phyloP scores from a whole-genome alignment of 37 sponge, comb jelly and placozoan genomes.

The Cladorhizidae sp. region DNA sequence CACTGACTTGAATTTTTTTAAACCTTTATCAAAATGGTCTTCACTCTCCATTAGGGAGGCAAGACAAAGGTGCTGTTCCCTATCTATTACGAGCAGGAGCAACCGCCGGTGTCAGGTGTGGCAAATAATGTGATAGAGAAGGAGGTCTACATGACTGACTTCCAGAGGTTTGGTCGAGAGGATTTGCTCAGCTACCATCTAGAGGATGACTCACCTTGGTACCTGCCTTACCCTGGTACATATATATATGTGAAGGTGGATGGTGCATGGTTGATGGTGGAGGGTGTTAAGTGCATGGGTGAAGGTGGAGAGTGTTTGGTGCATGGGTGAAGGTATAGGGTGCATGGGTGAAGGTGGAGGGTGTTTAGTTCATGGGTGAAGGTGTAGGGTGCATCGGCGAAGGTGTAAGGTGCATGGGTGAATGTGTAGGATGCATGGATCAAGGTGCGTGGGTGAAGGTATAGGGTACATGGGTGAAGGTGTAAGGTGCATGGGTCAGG shows the following conservation, averaged over 20 bases:
- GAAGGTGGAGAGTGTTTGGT: neutral
- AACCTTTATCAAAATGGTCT: neutral
- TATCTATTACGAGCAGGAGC: conserved; percentile 65
- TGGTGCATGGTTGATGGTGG: no score
- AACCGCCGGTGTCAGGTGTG: conserved; percentile 52
- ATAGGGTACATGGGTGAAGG: no score
- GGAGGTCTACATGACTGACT: conserved; percentile 75
- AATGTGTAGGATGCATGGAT: no score
- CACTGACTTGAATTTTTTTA: neutral
- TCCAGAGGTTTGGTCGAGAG: conserved; percentile 66
- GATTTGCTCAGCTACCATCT: conserved; percentile 30
- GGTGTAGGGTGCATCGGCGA: no score
- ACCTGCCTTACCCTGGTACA: conserved; percentile 85
- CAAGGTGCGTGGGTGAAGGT: no score
- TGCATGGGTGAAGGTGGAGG: no score
- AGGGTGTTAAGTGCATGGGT: neutral
- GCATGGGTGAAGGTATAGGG: no score
- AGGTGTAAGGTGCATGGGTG: no score
- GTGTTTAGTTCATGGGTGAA: no score
- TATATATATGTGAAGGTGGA: no score
- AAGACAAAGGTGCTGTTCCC: conserved; percentile 83
- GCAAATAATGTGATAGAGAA: conserved; percentile 71
- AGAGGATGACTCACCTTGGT: conserved; percentile 95
- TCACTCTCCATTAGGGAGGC: conserved; percentile 70
- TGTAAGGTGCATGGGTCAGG: no score